phyloP scores from a whole-genome alignment of 2,113 vertebrate genomes.

The Terrapene triunguis region DNA sequence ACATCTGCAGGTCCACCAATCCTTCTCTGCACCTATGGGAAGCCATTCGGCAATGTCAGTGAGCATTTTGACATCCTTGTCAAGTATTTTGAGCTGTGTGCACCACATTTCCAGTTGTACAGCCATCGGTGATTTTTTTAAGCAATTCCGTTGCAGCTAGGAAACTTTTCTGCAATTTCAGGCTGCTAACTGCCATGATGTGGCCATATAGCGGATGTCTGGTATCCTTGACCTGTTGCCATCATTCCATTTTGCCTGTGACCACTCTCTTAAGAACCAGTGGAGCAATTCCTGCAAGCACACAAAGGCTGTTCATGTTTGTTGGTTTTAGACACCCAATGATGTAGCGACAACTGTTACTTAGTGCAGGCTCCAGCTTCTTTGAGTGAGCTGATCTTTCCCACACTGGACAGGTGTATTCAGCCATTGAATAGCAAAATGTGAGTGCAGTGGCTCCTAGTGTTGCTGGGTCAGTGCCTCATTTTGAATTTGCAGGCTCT shows the following conservation, averaged over 20 bases:
- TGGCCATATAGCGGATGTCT: background rate
- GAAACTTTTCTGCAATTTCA: background rate
- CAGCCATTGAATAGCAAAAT: background rate
- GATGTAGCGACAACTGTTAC: background rate
- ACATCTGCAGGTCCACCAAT: too few species aligned
- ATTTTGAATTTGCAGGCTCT: background rate
- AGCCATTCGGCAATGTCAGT: too few species aligned
- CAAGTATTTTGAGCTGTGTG: background rate
- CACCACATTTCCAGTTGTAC: background rate
- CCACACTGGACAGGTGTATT: background rate
- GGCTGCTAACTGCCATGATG: background rate
- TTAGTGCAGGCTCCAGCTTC: background rate
- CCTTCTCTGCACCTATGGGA: too few species aligned
- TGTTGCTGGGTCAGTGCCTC: background rate
- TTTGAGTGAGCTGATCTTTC: background rate
- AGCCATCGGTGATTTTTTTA: background rate
- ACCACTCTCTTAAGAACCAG: background rate
- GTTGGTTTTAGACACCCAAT: background rate
- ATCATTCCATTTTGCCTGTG: background rate
- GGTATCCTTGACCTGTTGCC: background rate
- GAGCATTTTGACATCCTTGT: background rate
- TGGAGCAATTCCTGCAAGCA: background rate
- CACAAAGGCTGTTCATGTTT: background rate
- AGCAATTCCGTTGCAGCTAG: background rate
- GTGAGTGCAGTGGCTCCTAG: background rate